A percentile compares a stretch with the other conserved stretches of the same genome.
Conservation (phyloP, 2,888 invertebrate species). For the Watsonalla binaria region DNA sequence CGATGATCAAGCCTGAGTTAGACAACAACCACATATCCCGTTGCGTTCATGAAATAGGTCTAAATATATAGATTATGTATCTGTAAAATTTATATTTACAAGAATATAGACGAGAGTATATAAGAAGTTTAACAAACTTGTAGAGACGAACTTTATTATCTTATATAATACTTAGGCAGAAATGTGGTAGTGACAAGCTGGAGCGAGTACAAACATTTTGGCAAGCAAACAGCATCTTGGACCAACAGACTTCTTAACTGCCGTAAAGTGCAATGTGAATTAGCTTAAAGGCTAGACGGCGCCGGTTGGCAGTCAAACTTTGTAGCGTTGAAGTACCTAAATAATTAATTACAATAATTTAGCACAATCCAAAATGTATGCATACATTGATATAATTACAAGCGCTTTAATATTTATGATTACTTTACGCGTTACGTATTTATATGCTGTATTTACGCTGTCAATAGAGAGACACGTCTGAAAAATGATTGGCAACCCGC, state of each 20-base stretch:
- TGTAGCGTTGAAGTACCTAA: conserved; percentile 24
- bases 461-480: conserved; percentile 21
- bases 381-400: neutral
- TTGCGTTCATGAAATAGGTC: too few species aligned
- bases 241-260: conserved; percentile 46
- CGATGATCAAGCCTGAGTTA: too few species aligned
- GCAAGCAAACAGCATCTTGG: conserved; percentile 42
- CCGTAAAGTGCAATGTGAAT: conserved; percentile 59
- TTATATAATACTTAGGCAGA: neutral
- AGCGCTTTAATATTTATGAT: neutral
- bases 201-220: conserved; percentile 43
- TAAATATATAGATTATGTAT: too few species aligned
- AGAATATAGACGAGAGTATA: too few species aligned
- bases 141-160: too few species aligned
- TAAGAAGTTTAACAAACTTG: too few species aligned
- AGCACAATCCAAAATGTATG: neutral
- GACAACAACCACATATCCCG: too few species aligned
- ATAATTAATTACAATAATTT: conserved; percentile 19
- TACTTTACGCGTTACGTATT: too few species aligned
- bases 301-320: conserved; percentile 42
- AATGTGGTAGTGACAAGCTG: conserved; percentile 5
- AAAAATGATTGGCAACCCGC: conserved; percentile 22
- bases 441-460: neutral
- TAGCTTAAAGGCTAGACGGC: conserved; percentile 42
- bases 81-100: too few species aligned